Evolutionary conservation across 2,888 invertebrate species (phyloP), one percentile per base, ranked within the genome.

Genomic region (Nemotelus nigrinus): DNA sequence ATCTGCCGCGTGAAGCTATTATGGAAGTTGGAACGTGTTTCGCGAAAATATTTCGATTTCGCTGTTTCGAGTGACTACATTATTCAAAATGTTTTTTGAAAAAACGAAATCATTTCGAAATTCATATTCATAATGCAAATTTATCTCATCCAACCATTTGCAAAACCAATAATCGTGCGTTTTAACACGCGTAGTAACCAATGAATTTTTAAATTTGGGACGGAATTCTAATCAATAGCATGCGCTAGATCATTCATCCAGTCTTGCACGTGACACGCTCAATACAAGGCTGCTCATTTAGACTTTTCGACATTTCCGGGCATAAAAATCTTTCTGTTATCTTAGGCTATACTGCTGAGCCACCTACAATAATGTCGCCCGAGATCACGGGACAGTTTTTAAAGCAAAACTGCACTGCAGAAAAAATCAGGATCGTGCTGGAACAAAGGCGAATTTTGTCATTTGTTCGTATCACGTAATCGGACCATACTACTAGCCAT

Each of bases 401-500:
- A 41, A 25, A 63, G 7, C 3, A 63, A 63, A 5, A 3, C 43
- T 4, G 41, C 5, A 63, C 43, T 1, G 41, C 41, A 63, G 63
- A 63, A 63, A 25, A 47, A 50, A 25, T 8, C 2, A 72, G 39
- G 48, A 58, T 74, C 74, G 74, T 74, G 74, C 41, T 39, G 47
- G 48, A 60, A 74, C 48, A 74, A 74, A 60, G 48, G 41, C 3
- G 47, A 10, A 25, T 41, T 57, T 43, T 74, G 41, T 47, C 74
- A 63, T 60, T 74, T 74, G 74, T 74, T 74, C 45, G 48, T 8
- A 74, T 43, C 74, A 74, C 74, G 74, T 74, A 72, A 70, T 10
- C 70, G 60, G 60, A 50, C 63, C 7, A 25, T 8, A 8, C 43
- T 5, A 8, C 41, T 63, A 6, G 43, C 43, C 39, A 41, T 43